Conservation (phyloP, 2,888 invertebrate genomes). For the Polydrusus cervinus region DNA sequence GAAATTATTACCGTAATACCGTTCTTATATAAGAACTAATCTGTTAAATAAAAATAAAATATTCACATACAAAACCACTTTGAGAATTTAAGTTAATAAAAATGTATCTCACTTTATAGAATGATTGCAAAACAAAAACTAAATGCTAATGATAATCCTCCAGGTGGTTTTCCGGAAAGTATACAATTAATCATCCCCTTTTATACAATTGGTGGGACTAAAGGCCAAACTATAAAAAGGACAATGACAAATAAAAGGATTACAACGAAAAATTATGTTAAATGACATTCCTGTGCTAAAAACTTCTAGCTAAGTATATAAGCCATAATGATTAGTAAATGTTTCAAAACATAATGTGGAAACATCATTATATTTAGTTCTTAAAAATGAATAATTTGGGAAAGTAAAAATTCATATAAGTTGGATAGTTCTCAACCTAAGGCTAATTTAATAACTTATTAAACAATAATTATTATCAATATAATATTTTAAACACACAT, state of each 20-base stretch:
- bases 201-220: slow-evolving; percentile 14
- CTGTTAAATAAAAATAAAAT: neutral
- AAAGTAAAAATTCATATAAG: no score
- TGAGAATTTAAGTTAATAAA: no score
- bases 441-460: no score
- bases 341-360: neutral
- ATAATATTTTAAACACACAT: no score
- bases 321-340: neutral
- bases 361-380: no score
- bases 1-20: no score
- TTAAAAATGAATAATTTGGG: no score
- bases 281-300: neutral
- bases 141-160: slow-evolving; percentile 14
- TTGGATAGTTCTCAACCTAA: no score
- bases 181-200: slow-evolving; percentile 9
- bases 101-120: neutral
- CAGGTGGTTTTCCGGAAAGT: slow-evolving; percentile 12
- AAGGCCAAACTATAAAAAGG: slow-evolving; percentile 4
- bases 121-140: neutral
- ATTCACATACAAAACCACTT: no score
- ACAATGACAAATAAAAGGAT: neutral
- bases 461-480: no score
- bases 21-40: no score
- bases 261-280: slow-evolving; percentile 5
- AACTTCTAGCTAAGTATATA: neutral